A percentile compares a stretch with the other conserved stretches of the same genome.
These are phyloP conservation scores for Bostrychus sinensis DNA, from an alignment of 2,113 vertebrate genomes.

Conservation along the genomic window DNA sequence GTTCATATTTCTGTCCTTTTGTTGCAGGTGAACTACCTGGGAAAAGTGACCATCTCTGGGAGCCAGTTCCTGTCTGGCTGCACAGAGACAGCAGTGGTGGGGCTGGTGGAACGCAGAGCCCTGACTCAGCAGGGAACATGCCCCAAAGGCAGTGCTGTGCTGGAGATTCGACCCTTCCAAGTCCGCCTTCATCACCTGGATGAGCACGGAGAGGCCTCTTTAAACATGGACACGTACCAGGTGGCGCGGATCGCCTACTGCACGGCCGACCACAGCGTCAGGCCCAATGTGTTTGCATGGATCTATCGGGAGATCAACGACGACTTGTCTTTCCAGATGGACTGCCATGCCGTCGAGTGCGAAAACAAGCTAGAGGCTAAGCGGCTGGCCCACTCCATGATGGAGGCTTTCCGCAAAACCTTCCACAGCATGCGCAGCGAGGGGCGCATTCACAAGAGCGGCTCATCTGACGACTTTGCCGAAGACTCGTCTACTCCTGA, in stretches of 20 bases:
- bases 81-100: conserved; percentile 93
- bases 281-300: conserved; percentile 97
- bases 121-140: conserved; percentile 79
- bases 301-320: conserved; percentile 99
- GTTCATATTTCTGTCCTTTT: conserved; percentile 40
- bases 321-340: conserved; percentile 98
- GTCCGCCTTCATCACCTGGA: conserved; percentile 95
- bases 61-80: conserved; percentile 95
- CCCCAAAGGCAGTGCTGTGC: conserved; percentile 81
- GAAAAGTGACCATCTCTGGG: conserved; percentile 92
- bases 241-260: conserved; percentile 98
- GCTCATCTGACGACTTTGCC: conserved; percentile 89
- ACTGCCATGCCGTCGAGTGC: conserved; percentile 97
- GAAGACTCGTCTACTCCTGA: conserved; percentile 91
- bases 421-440: conserved; percentile 99
- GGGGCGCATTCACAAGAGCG: conserved; percentile 93
- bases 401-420: conserved; percentile 99
- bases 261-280: conserved; percentile 95
- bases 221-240: conserved; percentile 98
- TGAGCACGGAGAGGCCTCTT: conserved; percentile 86
- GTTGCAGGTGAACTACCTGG: conserved; percentile 92
- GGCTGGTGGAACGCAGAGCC: conserved; percentile 87
- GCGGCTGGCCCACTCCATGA: conserved; percentile 98
- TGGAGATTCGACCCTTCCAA: conserved; percentile 98
- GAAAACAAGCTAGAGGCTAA: conserved; percentile 98